Percentiles rank a stretch among this genome's conserved stretches.
Evolutionary conservation across 2,888 invertebrate species (phyloP).

Genomic region (Mythimna ferrago): DNA sequence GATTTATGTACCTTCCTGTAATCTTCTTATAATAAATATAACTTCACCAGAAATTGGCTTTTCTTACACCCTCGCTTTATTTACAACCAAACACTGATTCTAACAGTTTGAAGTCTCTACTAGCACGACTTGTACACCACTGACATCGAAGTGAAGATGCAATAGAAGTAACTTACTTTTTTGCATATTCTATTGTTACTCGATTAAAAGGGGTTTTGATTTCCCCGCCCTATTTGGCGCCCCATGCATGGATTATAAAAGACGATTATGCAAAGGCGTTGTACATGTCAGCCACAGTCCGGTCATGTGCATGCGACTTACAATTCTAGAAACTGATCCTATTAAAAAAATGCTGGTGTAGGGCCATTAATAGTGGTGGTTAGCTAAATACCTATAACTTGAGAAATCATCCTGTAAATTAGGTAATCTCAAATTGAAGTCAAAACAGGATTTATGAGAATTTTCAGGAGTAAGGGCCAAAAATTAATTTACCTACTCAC

Average conservation of each 20-base stretch:
- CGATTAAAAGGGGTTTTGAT: conserved; percentile 75
- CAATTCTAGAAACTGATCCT: background rate
- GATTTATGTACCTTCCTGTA: conserved; percentile 63
- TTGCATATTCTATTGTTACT: conserved; percentile 81
- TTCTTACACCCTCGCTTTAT: conserved; percentile 63
- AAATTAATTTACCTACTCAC: background rate
- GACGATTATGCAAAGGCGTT: conserved; percentile 63
- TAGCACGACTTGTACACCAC: conserved; percentile 76
- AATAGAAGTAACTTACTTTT: conserved; percentile 72
- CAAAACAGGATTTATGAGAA: background rate
- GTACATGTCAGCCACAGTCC: conserved; percentile 44
- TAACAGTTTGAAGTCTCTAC: conserved; percentile 71
- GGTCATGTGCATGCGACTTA: conserved; percentile 1
- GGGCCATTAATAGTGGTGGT: too few relatives aligned
- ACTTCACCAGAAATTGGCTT: conserved; percentile 75
- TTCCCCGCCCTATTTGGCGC: conserved; percentile 77
- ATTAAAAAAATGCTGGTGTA: background rate
- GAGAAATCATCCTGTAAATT: background rate
- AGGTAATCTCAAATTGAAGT: background rate
- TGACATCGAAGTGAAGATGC: conserved; percentile 74
- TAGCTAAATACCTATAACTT: background rate
- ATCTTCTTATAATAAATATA: conserved; percentile 66
- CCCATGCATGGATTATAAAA: conserved; percentile 47
- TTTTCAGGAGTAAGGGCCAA: background rate
- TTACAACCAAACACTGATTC: conserved; percentile 46